phyloP scores from a whole-genome alignment of 2,888 invertebrate species.

The Bellardia pandia region DNA sequence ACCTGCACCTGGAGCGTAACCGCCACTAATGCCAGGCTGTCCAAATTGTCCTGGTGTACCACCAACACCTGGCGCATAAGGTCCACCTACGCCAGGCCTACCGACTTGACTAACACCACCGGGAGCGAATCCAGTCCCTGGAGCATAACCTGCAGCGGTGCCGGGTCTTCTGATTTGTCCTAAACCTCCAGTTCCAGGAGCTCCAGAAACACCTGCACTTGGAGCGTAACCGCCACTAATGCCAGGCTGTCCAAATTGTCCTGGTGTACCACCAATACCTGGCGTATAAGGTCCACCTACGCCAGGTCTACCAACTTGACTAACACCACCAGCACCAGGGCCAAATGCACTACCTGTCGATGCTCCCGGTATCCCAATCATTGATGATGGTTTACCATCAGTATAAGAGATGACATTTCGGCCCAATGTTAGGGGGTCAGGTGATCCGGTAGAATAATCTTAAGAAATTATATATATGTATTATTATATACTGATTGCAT shows the following conservation, averaged over 20 bases:
- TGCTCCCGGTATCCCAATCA: conserved; percentile 75
- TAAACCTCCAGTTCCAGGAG: neutral
- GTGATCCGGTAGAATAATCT: conserved; percentile 77
- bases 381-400: conserved; percentile 74
- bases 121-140: conserved; percentile 13
- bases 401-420: conserved; percentile 66
- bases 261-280: neutral
- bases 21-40: neutral
- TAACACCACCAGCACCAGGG: conserved; percentile 34
- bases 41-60: neutral
- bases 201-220: neutral
- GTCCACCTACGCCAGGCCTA: neutral
- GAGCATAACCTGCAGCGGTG: neutral
- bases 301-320: conserved; percentile 12
- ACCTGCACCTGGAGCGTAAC: neutral
- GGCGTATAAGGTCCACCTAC: neutral
- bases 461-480: neutral
- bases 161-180: conserved; percentile 25
- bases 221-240: neutral
- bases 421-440: conserved; percentile 76
- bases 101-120: conserved; percentile 15
- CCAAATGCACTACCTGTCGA: conserved; percentile 26
- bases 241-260: conserved; percentile 3
- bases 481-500: too few species aligned
- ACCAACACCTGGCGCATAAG: neutral